A percentile compares a stretch with the other conserved stretches of the same genome.
Evolutionary conservation across 2,113 vertebrate genomes (phyloP).

Genomic region (Megaleporinus macrocephalus): DNA sequence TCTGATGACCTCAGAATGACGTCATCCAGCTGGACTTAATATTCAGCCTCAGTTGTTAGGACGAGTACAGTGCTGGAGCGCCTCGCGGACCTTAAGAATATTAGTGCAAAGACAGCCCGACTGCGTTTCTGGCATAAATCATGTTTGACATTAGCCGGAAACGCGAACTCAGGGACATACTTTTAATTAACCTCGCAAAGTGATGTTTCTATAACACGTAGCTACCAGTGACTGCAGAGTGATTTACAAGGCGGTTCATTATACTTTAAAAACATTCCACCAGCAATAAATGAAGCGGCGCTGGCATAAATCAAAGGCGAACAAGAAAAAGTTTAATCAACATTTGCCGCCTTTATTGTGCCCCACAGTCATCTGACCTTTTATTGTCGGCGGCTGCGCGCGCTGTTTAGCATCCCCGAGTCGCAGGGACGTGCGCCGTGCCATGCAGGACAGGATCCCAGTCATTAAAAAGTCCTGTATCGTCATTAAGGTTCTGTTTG

Average conservation of each 20-base stretch:
- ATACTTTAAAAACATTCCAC: slow-evolving; percentile 3
- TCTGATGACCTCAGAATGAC: too few species aligned
- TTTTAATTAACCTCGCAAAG: slow-evolving; percentile 18
- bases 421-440: not conserved
- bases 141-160: not conserved
- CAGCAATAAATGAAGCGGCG: not conserved
- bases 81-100: not conserved
- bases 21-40: too few species aligned
- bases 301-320: not conserved
- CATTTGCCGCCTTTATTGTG: slow-evolving; percentile 61
- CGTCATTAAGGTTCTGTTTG: slow-evolving; percentile 7
- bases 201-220: slow-evolving; percentile 5
- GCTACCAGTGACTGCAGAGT: not conserved
- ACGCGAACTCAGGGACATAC: slow-evolving; percentile 7
- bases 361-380: slow-evolving; percentile 58
- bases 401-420: slow-evolving; percentile 19
- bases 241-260: slow-evolving; percentile 6
- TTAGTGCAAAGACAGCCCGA: slow-evolving; percentile 1
- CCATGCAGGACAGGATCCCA: not conserved
- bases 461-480: not conserved
- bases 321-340: slow-evolving; percentile 61
- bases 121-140: not conserved
- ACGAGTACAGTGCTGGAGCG: not conserved
- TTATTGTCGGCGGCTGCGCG: slow-evolving; percentile 38
- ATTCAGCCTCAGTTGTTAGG: not conserved